Evolutionary conservation across 1,140 invertebrate genomes (phyloP).

Genomic region (Drosophila novamexicana): DNA sequence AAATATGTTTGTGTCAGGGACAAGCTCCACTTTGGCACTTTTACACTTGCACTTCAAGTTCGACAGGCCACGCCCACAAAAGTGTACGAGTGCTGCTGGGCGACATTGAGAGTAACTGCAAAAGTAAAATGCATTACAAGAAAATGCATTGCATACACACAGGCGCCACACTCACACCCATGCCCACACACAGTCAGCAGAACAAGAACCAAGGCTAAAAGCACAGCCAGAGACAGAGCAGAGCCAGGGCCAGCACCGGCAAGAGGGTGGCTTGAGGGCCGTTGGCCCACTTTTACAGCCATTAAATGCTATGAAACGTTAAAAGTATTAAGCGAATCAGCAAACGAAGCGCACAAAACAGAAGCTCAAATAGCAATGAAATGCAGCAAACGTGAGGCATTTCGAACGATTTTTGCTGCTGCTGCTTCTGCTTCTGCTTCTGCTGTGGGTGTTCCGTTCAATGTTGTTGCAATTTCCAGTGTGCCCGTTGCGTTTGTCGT

Average conservation of each 20-base stretch:
- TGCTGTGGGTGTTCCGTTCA: background rate
- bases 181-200: too few species aligned
- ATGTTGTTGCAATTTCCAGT: constrained; percentile 8
- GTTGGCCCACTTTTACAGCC: constrained; percentile 30
- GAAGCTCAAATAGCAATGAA: constrained; percentile 44
- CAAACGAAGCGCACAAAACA: constrained; percentile 36
- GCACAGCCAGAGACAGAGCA: background rate
- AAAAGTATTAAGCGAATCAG: constrained; percentile 47
- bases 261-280: background rate
- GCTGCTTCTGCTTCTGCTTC: background rate
- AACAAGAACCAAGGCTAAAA: background rate
- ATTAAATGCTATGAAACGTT: constrained; percentile 50
- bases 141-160: constrained; percentile 47
- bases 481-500: constrained; percentile 14
- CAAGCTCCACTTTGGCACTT: constrained; percentile 49
- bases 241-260: background rate
- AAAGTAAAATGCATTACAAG: constrained; percentile 52
- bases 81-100: background rate
- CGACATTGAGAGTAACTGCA: constrained; percentile 5
- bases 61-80: constrained; percentile 37
- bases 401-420: constrained; percentile 3
- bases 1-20: constrained; percentile 49
- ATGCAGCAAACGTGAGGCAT: constrained; percentile 20
- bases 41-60: constrained; percentile 51
- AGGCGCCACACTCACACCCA: constrained; percentile 13